Base-by-base conservation (phyloP, 2,888 invertebrate species). In the Chymomyza procnemis region DNA sequence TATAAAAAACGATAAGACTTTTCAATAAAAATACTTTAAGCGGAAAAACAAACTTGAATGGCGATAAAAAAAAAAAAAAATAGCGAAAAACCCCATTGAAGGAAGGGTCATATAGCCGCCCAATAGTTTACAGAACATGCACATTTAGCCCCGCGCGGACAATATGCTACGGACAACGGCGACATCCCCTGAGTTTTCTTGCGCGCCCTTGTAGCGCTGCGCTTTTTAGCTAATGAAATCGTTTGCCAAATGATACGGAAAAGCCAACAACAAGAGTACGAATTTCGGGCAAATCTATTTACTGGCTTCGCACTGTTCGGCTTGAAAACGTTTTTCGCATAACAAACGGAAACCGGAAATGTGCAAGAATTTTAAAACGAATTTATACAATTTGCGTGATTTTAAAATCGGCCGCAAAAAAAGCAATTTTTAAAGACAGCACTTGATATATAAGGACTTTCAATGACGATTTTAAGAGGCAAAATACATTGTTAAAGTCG, bases 41-140 rank as follows among this genome's bases (percentile, higher is more conserved):
- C 89, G 90, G 90, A 89, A 89, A 88, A 89, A 89, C 87, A 89
- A 89, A 85, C 90, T 88, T 80, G 76, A 87, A 79, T 87, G 75
- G 71, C 87, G 82, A 81, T 81, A 85, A 84, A 85, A 78, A 75
- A 73, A 57, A 73, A 46, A 34, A 47, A 55, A 18, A 3, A 26
- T n/a, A n/a, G n/a, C 26, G 26, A 26, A 26, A 26, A n/a, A n/a
- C n/a, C 26, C 26, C 26, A 26, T 26, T 26, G 26, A 26, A 26
- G 26, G 34, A 46, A 59, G 16, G 66, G 69, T 63, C 47, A 52
- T 41, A 56, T 61, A 69, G 60, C 64, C 54, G 26, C 30, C 50
- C 21, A 64, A 67, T 61, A 67, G 64, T 22, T 54, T 54, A 54
- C 21, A 41, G 5, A 46, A 66, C 66, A 61, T 58, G 18, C 26